Base-by-base conservation (phyloP, 2,888 invertebrate genomes). In the Chloromyia formosa region DNA sequence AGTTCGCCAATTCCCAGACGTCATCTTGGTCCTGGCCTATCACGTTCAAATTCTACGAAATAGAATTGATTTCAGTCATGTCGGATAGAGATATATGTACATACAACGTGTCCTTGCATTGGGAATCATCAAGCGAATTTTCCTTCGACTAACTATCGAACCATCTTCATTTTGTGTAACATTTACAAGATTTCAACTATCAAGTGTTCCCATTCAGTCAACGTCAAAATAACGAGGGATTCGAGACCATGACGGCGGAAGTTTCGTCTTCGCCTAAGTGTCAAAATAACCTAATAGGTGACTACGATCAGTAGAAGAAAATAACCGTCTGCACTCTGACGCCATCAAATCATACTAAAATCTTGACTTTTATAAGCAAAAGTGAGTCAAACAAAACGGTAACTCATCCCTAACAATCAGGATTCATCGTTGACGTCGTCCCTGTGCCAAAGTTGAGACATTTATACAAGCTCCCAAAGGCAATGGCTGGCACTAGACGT, bases 21-120 rank as follows among this genome's bases (percentile, higher is more conserved):
- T 2, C 14, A 49, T 1, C 16, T 42, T 42, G 49, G 49, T n/a
- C 35, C 66, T 74, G 66, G 58, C 60, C 74, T 22, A 72, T 75
- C 76, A 77, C 77, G 78, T 78, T 80, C 79, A 80, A 81, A 81
- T 81, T 80, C 81, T 79, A 78, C 80, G 79, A 82, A 82, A 83
- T 83, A 81, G 81, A 83, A 82, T 80, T 81, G 81, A 83, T 82
- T 82, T 82, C 27, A 35, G 81, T 18, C 53, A 7, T 35, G 27
- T 20, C 12, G 71, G 18, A 45, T 27, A 69, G 14, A 49, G 5
- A 20, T 14, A n/a, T n/a, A n/a, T n/a, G n/a, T n/a, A n/a, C n/a
- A n/a, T n/a, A 54, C 54, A 69, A 40, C 35, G 12, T 54, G 71
- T 49, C 45, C 62, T 61, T 72, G 54, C 60, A 56, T n/a, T 20